These are phyloP conservation scores for Mastomys natalensis DNA, from an alignment of 2,113 vertebrate species.

Conservation along the genomic window DNA sequence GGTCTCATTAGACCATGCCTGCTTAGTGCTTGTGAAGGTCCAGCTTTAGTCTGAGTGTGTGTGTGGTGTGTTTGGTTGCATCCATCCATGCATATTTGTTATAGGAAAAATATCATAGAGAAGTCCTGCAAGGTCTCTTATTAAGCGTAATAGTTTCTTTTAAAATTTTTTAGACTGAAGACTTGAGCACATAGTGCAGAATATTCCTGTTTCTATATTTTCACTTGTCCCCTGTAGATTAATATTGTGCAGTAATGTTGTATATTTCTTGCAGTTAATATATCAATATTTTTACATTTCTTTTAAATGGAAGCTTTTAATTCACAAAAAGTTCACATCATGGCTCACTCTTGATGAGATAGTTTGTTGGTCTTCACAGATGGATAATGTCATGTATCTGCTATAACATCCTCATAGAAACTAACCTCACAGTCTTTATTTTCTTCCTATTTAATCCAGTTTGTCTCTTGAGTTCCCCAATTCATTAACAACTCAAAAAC, in stretches of 20 bases:
- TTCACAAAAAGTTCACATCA: background rate
- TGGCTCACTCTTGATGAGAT: background rate
- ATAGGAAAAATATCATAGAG: background rate
- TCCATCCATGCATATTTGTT: background rate
- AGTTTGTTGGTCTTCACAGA: background rate
- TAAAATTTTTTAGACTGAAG: background rate
- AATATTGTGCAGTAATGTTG: background rate
- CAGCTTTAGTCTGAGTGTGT: background rate
- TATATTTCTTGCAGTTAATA: background rate
- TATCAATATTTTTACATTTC: background rate
- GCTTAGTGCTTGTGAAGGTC: background rate
- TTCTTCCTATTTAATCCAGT: background rate
- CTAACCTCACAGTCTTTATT: background rate
- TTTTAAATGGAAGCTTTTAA: background rate
- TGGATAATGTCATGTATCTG: background rate
- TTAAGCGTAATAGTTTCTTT: background rate
- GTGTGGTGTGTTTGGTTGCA: background rate
- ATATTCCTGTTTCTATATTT: background rate
- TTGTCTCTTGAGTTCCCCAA: background rate
- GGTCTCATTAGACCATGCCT: background rate
- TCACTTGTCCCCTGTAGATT: fast-evolving
- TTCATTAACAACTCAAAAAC: background rate
- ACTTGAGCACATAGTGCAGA: background rate
- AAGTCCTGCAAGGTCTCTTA: background rate
- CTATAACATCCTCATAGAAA: background rate